These are phyloP conservation scores for Xylocampa areola DNA, from an alignment of 2,888 invertebrate species.

Conservation along the genomic window DNA sequence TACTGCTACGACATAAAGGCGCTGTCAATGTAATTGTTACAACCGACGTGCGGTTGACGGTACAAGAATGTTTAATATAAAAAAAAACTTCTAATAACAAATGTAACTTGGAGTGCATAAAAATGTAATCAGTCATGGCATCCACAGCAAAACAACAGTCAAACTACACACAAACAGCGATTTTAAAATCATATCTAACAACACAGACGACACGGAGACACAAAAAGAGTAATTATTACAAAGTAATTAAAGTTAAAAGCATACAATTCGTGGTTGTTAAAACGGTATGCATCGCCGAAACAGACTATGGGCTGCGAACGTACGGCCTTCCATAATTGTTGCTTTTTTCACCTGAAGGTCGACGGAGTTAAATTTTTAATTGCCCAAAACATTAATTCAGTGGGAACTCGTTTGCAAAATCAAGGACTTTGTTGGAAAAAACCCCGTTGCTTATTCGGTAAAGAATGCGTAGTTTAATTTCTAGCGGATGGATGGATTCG, in stretches of 20 bases:
- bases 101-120: slow-evolving; percentile 20
- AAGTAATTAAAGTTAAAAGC: slow-evolving; percentile 45
- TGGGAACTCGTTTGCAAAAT: slow-evolving; percentile 56
- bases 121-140: slow-evolving; percentile 41
- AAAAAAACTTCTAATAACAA: too few species aligned
- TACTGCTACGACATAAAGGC: too few species aligned
- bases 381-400: slow-evolving; percentile 58
- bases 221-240: slow-evolving; percentile 52
- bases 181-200: slow-evolving; percentile 42
- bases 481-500: slow-evolving; percentile 32
- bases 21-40: too few species aligned
- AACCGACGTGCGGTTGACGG: too few species aligned
- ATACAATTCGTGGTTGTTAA: slow-evolving; percentile 35
- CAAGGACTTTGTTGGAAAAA: slow-evolving; percentile 49
- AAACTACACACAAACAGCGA: slow-evolving; percentile 34
- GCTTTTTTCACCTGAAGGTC: slow-evolving; percentile 63
- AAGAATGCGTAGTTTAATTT: slow-evolving; percentile 47
- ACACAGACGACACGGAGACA: slow-evolving; percentile 34
- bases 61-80: too few species aligned
- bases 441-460: slow-evolving; percentile 56
- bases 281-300: slow-evolving; percentile 42
- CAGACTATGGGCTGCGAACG: slow-evolving; percentile 25
- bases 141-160: slow-evolving; percentile 32
- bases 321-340: slow-evolving; percentile 60
- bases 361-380: slow-evolving; percentile 63